phyloP scores from a whole-genome alignment of 2,113 vertebrate genomes.

The Ammodytes dubius region DNA sequence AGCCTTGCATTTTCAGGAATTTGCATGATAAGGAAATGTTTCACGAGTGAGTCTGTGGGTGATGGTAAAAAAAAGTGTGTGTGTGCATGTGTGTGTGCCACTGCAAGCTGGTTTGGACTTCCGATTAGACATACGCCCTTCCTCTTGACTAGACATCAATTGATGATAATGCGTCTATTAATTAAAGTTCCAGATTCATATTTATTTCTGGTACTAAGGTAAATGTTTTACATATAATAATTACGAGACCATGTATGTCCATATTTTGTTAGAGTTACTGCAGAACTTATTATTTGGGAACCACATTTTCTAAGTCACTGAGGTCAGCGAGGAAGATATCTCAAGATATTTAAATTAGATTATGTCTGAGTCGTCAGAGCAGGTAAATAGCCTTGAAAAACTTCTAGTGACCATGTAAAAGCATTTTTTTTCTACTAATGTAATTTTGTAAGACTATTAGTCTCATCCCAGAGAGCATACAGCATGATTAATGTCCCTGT shows the following conservation, averaged over 20 bases:
- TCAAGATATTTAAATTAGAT: not conserved
- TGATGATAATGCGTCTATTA: not conserved
- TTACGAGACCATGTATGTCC: not conserved
- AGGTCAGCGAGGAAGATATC: not conserved
- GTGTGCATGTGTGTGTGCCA: not conserved
- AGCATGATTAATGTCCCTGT: not conserved
- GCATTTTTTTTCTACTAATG: not conserved
- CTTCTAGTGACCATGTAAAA: not conserved
- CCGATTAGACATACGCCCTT: not conserved
- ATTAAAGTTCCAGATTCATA: not conserved
- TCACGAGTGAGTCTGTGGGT: constrained; percentile 17
- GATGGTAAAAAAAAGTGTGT: constrained; percentile 13
- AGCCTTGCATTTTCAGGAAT: constrained; percentile 38
- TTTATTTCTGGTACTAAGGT: not conserved
- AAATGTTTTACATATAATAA: not conserved
- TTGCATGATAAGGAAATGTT: constrained; percentile 51
- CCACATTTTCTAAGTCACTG: not conserved
- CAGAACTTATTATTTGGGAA: not conserved
- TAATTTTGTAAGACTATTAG: not conserved
- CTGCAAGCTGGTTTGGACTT: not conserved
- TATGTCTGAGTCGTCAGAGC: not conserved
- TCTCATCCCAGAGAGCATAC: not conserved
- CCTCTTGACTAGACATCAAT: not conserved
- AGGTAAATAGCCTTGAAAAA: not conserved
- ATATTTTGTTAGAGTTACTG: not conserved